Percentiles rank a stretch among this genome's conserved stretches.
phyloP scores from a whole-genome alignment of 2,797 vertebrate species.

The Hafferia zeledoni region DNA sequence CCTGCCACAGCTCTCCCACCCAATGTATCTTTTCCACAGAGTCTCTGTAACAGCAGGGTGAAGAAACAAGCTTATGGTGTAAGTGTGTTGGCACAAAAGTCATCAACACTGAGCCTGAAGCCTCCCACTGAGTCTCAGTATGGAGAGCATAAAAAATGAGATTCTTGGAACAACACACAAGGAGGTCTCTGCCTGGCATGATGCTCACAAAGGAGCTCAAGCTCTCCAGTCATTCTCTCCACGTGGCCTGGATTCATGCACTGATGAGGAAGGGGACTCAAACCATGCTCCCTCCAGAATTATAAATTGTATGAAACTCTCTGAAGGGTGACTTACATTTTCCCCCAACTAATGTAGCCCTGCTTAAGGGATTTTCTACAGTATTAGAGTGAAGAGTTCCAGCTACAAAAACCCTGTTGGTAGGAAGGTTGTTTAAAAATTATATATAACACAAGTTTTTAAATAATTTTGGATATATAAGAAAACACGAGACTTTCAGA shows the following conservation, averaged over 20 bases:
- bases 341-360: neutral
- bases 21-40: neutral
- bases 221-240: neutral
- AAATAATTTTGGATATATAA: constrained; percentile 38
- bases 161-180: neutral
- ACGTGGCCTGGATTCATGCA: accelerated
- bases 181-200: neutral
- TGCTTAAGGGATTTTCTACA: neutral
- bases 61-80: neutral
- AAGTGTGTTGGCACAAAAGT: neutral
- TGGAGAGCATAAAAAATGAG: neutral
- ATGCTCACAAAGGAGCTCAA: neutral
- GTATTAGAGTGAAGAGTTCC: neutral
- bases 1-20: neutral
- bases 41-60: neutral
- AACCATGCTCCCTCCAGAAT: neutral
- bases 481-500: constrained; percentile 51
- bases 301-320: neutral
- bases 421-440: neutral
- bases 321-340: neutral
- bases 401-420: neutral
- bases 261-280: neutral
- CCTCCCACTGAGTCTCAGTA: neutral
- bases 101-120: neutral
- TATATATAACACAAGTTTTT: neutral